Percentiles rank a stretch among this genome's conserved stretches.
Conservation (phyloP, 1,140 invertebrate species). For the Agrilus planipennis region DNA sequence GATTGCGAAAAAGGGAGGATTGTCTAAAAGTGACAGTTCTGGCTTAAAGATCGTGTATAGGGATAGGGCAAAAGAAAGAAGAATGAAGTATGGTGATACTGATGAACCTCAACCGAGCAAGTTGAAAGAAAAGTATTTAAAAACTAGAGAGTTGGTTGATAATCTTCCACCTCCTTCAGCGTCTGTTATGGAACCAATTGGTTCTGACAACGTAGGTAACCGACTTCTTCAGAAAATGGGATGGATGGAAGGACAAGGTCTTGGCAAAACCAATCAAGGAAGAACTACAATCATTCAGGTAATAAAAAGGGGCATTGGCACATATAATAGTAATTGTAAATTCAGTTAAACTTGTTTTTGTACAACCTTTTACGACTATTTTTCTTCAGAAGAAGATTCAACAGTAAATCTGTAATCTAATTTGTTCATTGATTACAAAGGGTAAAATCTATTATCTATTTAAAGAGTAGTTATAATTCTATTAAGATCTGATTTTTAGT, state of each 20-base stretch:
- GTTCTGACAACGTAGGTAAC: conserved; percentile 81
- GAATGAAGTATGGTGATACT: conserved; percentile 87
- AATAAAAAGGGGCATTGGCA: too few relatives aligned
- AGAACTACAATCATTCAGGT: conserved; percentile 83
- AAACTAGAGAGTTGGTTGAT: conserved; percentile 30
- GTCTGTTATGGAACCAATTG: conserved; percentile 47
- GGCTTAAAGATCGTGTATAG: conserved; percentile 44
- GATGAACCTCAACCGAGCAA: conserved; percentile 62
- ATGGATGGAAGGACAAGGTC: conserved; percentile 90
- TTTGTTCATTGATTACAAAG: too few relatives aligned
- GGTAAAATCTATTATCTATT: too few relatives aligned
- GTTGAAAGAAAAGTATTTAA: conserved; percentile 48
- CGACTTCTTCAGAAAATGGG: conserved; percentile 97
- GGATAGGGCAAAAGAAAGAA: conserved; percentile 90
- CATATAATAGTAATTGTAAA: too few relatives aligned
- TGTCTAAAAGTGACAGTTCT: conserved; percentile 32
- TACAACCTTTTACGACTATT: too few relatives aligned
- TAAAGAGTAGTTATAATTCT: too few relatives aligned
- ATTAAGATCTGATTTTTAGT: too few relatives aligned
- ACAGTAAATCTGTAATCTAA: too few relatives aligned
- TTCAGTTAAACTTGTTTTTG: too few relatives aligned
- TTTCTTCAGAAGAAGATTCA: too few relatives aligned
- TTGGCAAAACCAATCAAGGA: conserved; percentile 90
- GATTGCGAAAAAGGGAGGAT: conserved; percentile 33
- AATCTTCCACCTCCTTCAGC: conserved; percentile 15